These are phyloP conservation scores for Asobara japonica DNA, from an alignment of 1,140 invertebrate species.

Conservation along the genomic window DNA sequence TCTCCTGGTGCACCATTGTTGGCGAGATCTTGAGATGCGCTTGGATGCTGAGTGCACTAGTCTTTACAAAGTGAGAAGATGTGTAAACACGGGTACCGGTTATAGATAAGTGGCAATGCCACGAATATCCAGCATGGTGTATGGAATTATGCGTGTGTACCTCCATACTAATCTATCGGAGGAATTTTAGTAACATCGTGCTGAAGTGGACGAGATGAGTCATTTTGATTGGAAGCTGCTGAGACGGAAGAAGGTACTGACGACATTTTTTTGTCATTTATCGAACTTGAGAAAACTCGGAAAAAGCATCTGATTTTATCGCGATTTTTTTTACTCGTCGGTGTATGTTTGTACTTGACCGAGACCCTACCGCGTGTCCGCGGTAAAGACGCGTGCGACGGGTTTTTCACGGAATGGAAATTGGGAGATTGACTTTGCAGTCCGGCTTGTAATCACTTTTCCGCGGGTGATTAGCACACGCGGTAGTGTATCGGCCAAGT, in stretches of 20 bases:
- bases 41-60: neutral
- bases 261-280: neutral
- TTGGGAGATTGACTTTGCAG: too few species aligned
- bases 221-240: conserved; percentile 66
- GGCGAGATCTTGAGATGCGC: neutral
- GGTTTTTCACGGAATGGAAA: too few species aligned
- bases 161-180: neutral
- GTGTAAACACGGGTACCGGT: conserved; percentile 2
- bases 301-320: too few species aligned
- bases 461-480: too few species aligned
- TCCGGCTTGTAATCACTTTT: too few species aligned
- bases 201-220: conserved; percentile 57
- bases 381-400: too few species aligned
- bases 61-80: conserved; percentile 4
- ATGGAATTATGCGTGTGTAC: neutral
- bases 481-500: too few species aligned
- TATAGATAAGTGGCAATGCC: neutral
- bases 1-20: neutral
- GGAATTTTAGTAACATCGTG: too few species aligned
- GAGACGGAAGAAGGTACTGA: conserved; percentile 64
- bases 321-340: neutral
- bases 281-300: neutral
- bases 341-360: conserved; percentile 27
- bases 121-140: neutral
- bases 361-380: too few species aligned